Base-by-base conservation (phyloP, 92 coral and sea anemone species). In the Heliopora coerulea region DNA sequence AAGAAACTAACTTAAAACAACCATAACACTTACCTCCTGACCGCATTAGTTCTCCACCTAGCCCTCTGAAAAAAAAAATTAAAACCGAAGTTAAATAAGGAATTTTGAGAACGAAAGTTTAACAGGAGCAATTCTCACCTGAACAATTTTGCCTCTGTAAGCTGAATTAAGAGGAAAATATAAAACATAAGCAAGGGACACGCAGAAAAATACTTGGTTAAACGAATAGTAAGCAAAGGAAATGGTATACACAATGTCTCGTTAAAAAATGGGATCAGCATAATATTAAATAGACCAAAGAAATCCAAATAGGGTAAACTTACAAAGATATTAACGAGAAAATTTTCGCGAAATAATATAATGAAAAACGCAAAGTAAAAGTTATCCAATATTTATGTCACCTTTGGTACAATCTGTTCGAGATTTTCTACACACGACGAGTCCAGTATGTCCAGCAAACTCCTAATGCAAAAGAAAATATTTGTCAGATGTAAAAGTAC, bases 41-140 rank as follows among this genome's bases (percentile, higher is more conserved):
- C 56, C 97, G 83, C 97, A 89, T 89, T 56, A 76, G 86, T 34
- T 92, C 97, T 49, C 97, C 97, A 54, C 97, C 93, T 32, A 89
- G 80, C 19, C 97, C 97, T 67, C 97, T 92, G 62, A 10, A 63
- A 60, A 42, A 44, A 41, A 40, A 7, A 46, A 30, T 8, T 23
- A 32, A 56, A 17, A 20, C 10, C 6, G 14, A 18, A 19, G n/a
- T 2, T 33, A 15, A 25, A 72, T 37, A 15, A 52, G 10, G 44
- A 14, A 46, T 46, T 46, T 30, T 31, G 20, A 62, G 46, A 32
- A 3, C 12, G 17, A 0, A 20, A 31, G 21, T 62, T 62, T 21
- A 62, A 7, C 12, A 23, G 31, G 7, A 46, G 14, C 37, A 17
- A 13, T 33, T 44, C 87, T 17, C 46, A 91, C 97, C 91, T 86